Evolutionary conservation across 2,888 invertebrate genomes (phyloP).

Genomic region (Acanthosepion lycidas): DNA sequence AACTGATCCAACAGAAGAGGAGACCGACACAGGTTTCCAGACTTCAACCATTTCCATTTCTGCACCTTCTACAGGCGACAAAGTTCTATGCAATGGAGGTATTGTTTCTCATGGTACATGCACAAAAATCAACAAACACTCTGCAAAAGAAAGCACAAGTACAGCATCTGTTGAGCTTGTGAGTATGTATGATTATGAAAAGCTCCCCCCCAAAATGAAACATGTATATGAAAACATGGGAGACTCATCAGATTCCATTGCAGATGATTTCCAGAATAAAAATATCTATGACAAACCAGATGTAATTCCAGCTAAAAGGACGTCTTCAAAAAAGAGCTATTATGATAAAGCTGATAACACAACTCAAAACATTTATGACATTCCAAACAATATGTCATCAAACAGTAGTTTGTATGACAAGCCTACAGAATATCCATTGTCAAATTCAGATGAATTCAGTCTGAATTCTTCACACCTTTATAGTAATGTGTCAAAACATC

Average conservation of each 20-base stretch:
- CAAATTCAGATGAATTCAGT: background rate
- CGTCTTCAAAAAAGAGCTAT: background rate
- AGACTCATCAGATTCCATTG: background rate
- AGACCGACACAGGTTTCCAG: conserved; percentile 3
- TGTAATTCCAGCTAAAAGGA: background rate
- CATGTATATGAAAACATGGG: conserved; percentile 33
- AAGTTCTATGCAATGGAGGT: background rate
- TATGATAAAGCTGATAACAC: conserved; percentile 24
- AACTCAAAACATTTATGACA: conserved; percentile 25
- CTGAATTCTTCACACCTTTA: conserved; percentile 22
- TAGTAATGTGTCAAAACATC: conserved; percentile 36
- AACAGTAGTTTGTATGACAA: conserved; percentile 37
- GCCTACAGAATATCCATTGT: background rate
- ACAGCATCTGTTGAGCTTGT: background rate
- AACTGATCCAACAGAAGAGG: conserved; percentile 23
- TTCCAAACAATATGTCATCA: conserved; percentile 36
- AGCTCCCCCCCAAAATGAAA: background rate
- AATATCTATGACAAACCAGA: conserved; percentile 45
- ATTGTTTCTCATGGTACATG: background rate
- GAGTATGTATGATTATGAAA: background rate
- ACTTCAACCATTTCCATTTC: conserved; percentile 24
- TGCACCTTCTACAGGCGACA: background rate
- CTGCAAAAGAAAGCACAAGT: background rate
- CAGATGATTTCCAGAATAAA: background rate
- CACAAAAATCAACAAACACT: background rate